Evolutionary conservation across 2,113 vertebrate species (phyloP).

Genomic region (Rhinopomastus cyanomelas): DNA sequence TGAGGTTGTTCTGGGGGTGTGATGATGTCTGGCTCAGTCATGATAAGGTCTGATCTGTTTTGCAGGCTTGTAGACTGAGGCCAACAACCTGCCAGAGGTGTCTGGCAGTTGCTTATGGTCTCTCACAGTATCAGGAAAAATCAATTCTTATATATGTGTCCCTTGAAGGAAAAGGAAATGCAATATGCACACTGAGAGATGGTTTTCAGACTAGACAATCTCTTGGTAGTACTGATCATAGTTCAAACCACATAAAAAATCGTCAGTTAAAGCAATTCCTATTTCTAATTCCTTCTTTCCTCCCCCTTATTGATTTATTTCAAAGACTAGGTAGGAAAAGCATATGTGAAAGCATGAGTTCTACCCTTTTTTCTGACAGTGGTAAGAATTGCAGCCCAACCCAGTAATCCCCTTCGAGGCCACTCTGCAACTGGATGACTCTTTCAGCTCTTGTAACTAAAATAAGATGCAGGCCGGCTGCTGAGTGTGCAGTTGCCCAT

Average conservation of each 20-base stretch:
- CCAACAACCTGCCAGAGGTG: slow-evolving; percentile 10
- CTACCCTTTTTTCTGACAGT: neutral
- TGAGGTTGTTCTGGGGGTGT: fast-evolving
- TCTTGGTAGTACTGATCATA: neutral
- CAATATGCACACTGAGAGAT: neutral
- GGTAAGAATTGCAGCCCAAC: neutral
- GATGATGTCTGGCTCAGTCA: neutral
- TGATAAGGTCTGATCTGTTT: slow-evolving; percentile 3
- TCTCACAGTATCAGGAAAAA: neutral
- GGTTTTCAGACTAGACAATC: neutral
- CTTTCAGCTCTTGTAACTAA: no score
- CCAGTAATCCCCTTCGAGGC: no score
- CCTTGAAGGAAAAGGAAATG: neutral
- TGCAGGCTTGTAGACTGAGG: neutral
- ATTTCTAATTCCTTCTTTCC: neutral
- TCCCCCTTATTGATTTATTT: neutral
- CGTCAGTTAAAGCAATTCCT: neutral
- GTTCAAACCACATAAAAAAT: neutral
- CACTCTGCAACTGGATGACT: neutral
- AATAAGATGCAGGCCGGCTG: neutral
- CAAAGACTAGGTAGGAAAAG: neutral
- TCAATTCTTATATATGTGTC: neutral
- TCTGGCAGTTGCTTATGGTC: neutral
- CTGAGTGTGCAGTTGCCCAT: fast-evolving
- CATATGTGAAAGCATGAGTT: neutral